Evolutionary conservation across 2,113 vertebrate genomes (phyloP).

Genomic region (Octodon degus): DNA sequence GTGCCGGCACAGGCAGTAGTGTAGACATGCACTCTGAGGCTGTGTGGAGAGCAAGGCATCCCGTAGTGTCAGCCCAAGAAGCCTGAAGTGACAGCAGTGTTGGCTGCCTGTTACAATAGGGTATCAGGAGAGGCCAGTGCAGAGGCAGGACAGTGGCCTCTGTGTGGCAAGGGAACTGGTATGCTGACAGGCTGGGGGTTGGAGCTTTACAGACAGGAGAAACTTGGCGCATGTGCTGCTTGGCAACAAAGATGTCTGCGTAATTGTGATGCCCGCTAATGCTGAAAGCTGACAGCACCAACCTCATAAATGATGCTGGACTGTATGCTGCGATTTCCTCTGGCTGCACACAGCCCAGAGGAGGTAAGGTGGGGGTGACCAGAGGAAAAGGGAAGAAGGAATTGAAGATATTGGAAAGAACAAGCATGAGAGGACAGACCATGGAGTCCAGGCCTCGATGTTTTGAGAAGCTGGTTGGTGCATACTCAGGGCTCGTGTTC

Average conservation of each 20-base stretch:
- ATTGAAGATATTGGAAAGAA: conserved; percentile 39
- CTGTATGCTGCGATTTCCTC: neutral
- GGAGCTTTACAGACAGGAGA: neutral
- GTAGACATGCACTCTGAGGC: neutral
- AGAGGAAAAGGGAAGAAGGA: neutral
- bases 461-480: neutral
- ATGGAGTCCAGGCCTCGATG: neutral
- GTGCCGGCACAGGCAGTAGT: neutral
- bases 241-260: neutral
- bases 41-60: neutral
- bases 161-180: neutral
- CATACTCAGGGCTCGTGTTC: neutral
- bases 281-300: neutral
- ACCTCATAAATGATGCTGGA: neutral
- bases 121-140: neutral
- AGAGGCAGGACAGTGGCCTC: neutral
- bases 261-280: neutral
- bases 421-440: neutral
- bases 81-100: neutral
- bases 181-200: neutral
- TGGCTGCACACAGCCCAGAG: neutral
- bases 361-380: neutral
- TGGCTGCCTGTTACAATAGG: neutral
- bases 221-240: neutral
- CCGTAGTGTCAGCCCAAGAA: neutral